Conservation (phyloP, 2,888 invertebrate species). For the Augochlorella aurata region DNA sequence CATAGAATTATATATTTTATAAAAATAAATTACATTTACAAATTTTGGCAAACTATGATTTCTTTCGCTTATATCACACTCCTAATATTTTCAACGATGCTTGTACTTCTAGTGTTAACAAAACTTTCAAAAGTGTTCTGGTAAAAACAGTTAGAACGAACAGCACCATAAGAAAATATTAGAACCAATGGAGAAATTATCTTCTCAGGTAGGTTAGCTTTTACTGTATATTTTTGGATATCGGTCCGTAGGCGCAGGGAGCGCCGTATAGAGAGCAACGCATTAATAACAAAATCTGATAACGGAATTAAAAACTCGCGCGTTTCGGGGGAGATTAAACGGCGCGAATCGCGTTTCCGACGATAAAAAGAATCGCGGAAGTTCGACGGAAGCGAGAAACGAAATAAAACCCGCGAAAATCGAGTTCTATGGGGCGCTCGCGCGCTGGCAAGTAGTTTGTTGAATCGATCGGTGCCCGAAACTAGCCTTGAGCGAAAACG, state of each 20-base stretch:
- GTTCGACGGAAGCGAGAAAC: conserved; percentile 42
- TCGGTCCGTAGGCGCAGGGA: background rate
- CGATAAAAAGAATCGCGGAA: conserved; percentile 48
- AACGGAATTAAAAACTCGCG: conserved; percentile 22
- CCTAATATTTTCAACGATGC: too few relatives aligned
- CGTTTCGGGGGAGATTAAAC: conserved; percentile 27
- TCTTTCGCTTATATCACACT: too few relatives aligned
- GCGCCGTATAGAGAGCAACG: background rate
- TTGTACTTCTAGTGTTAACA: too few relatives aligned
- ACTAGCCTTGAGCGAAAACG: conserved; percentile 64
- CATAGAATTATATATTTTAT: too few relatives aligned
- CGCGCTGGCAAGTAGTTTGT: conserved; percentile 63
- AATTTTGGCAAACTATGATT: too few relatives aligned
- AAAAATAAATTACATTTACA: too few relatives aligned
- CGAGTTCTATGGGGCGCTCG: conserved; percentile 38
- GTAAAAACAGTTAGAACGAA: background rate
- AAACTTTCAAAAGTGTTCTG: too few relatives aligned
- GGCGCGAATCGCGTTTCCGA: conserved; percentile 37
- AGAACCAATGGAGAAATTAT: background rate
- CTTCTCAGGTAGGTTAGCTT: background rate
- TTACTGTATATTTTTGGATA: background rate
- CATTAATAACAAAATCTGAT: conserved; percentile 12
- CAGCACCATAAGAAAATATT: background rate
- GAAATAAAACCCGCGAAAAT: conserved; percentile 65
- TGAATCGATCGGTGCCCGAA: conserved; percentile 65